A percentile compares a stretch with the other conserved stretches of the same genome.
These are phyloP conservation scores for Ypsolopha sequella DNA, from an alignment of 2,888 invertebrate genomes.

Conservation along the genomic window DNA sequence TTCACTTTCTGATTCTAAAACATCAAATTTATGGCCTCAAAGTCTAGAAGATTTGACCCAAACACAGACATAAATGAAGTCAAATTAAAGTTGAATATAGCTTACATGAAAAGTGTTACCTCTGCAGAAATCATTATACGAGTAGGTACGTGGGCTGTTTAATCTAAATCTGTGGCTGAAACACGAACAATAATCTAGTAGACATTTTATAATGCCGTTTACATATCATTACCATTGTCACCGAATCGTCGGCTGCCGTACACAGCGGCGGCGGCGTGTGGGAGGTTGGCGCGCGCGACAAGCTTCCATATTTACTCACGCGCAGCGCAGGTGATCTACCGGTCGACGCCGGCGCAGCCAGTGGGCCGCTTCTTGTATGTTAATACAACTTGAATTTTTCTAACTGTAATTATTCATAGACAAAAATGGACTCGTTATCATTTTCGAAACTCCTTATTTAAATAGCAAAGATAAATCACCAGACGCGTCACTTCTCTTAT, in stretches of 20 bases:
- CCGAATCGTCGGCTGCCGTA: constrained; percentile 11
- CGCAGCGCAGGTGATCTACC: constrained; percentile 52
- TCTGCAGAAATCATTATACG: no score
- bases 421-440: neutral
- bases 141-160: no score
- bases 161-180: no score
- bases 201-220: neutral
- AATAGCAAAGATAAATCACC: neutral
- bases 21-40: no score
- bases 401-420: constrained; percentile 7
- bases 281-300: constrained; percentile 53
- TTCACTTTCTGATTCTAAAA: no score
- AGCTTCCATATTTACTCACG: constrained; percentile 65
- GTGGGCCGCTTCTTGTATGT: constrained; percentile 53
- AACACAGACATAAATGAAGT: no score
- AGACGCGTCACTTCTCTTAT: neutral
- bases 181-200: no score
- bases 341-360: constrained; percentile 39
- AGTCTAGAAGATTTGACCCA: no score
- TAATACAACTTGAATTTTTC: constrained; percentile 35
- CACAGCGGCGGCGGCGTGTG: constrained; percentile 30
- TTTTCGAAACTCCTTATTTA: neutral
- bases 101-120: no score
- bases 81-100: no score
- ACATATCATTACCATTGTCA: constrained; percentile 3